Conservation (phyloP, 2,797 vertebrate genomes). For the Hylomyscus alleni region DNA sequence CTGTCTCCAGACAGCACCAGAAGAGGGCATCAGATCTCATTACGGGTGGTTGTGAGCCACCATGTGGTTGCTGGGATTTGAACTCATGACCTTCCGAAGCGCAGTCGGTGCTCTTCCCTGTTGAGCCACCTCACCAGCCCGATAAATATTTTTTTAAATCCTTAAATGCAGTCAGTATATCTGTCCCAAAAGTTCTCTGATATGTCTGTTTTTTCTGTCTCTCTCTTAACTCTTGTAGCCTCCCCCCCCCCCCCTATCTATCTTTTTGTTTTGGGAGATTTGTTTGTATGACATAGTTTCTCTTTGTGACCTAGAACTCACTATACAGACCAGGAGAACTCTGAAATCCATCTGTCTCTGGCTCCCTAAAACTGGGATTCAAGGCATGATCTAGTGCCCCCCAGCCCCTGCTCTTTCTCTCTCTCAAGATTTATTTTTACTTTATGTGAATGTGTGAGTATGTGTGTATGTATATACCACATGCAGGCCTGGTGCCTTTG, state of each 20-base stretch:
- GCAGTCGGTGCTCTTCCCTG: too few relatives aligned
- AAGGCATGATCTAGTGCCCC: background rate
- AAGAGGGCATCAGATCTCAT: too few relatives aligned
- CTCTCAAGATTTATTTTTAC: background rate
- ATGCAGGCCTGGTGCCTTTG: background rate
- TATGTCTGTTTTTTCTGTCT: background rate
- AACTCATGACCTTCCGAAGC: too few relatives aligned
- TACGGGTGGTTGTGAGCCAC: background rate
- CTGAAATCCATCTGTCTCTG: background rate
- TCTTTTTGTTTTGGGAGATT: background rate
- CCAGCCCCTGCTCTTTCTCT: rapidly evolving
- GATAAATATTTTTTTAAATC: background rate
- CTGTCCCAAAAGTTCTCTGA: too few relatives aligned
- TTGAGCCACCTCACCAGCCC: too few relatives aligned
- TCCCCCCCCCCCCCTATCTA: too few relatives aligned
- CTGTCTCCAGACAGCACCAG: too few relatives aligned
- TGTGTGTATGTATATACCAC: background rate
- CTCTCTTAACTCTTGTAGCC: background rate
- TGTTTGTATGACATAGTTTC: background rate
- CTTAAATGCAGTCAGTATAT: background rate
- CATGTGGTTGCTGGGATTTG: too few relatives aligned
- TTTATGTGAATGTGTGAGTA: background rate
- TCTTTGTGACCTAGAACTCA: background rate
- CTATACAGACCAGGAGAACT: background rate
- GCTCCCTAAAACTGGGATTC: background rate